Percentiles rank a stretch among this genome's conserved stretches.
These are phyloP conservation scores for Chondrilla cf. caribensis DNA, from an alignment of 37 sponge, comb jelly and placozoan species.

Conservation along the genomic window DNA sequence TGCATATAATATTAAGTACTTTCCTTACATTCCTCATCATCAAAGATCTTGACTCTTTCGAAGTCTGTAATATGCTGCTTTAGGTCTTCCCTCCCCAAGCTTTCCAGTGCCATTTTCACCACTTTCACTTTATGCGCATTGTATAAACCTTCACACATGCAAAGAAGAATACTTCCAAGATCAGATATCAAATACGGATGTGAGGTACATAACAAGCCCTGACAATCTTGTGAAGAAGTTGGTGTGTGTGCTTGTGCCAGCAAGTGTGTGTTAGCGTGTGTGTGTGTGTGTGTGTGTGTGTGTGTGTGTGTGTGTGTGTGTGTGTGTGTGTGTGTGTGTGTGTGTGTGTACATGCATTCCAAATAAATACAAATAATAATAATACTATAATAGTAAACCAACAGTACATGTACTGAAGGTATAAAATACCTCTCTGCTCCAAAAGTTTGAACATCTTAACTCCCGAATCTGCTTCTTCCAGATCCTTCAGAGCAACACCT, in stretches of 20 bases:
- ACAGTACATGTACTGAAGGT: too few relatives aligned
- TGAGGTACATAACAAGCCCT: too few relatives aligned
- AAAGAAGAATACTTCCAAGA: too few relatives aligned
- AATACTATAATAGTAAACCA: neutral
- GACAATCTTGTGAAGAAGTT: too few relatives aligned
- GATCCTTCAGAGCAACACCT: neutral
- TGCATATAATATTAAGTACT: too few relatives aligned
- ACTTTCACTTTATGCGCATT: neutral
- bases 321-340: too few relatives aligned
- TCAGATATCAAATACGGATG: too few relatives aligned
- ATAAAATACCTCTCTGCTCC: constrained; percentile 22
- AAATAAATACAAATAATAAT: neutral
- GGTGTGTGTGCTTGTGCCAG: too few relatives aligned
- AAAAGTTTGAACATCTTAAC: neutral
- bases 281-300: neutral
- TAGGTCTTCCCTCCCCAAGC: neutral
- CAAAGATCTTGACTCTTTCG: neutral
- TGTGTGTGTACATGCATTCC: neutral
- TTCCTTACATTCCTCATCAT: too few relatives aligned
- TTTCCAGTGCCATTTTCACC: neutral
- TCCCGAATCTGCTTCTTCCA: constrained; percentile 2
- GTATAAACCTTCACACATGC: neutral
- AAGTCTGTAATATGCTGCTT: neutral
- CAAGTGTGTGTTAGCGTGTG: neutral
- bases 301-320: too few relatives aligned